phyloP scores from a whole-genome alignment of 2,113 vertebrate genomes.

The Eurystomus gularis region DNA sequence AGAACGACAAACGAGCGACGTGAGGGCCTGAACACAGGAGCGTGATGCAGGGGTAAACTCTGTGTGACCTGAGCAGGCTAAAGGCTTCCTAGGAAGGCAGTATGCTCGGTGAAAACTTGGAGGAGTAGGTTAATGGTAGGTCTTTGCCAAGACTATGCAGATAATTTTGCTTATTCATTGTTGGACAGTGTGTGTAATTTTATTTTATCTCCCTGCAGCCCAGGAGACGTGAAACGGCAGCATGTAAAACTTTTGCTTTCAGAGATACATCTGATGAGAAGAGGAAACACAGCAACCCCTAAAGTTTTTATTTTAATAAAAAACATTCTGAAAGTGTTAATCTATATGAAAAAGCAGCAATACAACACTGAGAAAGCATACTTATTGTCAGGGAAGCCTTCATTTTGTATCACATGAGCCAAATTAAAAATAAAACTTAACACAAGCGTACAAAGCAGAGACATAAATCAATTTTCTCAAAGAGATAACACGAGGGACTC shows the following conservation, averaged over 20 bases:
- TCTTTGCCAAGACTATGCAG: neutral
- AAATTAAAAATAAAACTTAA: no score
- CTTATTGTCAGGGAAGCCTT: neutral
- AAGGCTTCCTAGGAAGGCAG: neutral
- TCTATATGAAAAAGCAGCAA: neutral
- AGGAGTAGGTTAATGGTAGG: neutral
- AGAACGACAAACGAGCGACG: neutral
- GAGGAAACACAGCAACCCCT: no score
- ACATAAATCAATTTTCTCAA: no score
- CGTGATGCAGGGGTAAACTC: neutral
- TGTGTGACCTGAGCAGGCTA: neutral
- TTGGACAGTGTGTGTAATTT: neutral
- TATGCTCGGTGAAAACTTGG: neutral
- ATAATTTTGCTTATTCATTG: slow-evolving; percentile 1
- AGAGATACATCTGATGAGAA: no score
- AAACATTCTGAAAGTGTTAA: neutral
- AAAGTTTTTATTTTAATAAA: slow-evolving; percentile 28
- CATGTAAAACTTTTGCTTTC: no score
- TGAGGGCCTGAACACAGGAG: neutral
- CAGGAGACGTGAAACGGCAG: no score
- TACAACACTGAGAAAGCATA: slow-evolving; percentile 19
- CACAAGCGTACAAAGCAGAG: no score
- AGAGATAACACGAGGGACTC: no score
- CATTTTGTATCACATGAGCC: no score
- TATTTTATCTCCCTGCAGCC: no score